Percentiles rank a stretch among this genome's conserved stretches.
phyloP scores from a whole-genome alignment of 2,113 vertebrate genomes.

The Hymenochirus boettgeri region DNA sequence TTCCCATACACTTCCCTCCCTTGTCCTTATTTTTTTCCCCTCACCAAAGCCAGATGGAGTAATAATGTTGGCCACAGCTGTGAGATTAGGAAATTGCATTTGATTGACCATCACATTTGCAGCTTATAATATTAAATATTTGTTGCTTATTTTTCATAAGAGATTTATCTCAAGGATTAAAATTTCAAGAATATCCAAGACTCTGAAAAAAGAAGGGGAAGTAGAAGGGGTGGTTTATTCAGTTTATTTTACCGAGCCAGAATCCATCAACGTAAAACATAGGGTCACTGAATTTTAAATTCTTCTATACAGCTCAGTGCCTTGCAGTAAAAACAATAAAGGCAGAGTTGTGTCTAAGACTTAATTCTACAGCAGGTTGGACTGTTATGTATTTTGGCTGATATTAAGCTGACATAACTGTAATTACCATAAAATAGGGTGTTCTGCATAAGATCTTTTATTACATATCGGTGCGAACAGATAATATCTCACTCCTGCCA shows the following conservation, averaged over 20 bases:
- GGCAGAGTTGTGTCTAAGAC: not conserved
- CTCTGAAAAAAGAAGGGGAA: not conserved
- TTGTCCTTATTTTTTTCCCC: too few species aligned
- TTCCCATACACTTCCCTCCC: too few species aligned
- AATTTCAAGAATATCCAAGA: conserved; percentile 12
- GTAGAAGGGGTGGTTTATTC: too few species aligned
- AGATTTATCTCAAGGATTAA: conserved; percentile 16
- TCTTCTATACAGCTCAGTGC: conserved; percentile 7
- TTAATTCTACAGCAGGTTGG: not conserved
- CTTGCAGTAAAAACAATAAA: not conserved
- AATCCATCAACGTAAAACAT: conserved; percentile 13
- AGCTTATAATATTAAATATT: not conserved
- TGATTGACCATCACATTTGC: not conserved
- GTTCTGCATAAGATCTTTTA: too few species aligned
- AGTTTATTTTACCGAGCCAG: conserved; percentile 4
- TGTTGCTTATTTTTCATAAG: conserved; percentile 1
- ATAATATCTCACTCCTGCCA: too few species aligned
- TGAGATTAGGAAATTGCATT: not conserved
- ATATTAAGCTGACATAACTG: too few species aligned
- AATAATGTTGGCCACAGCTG: not conserved
- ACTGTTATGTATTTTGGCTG: not conserved
- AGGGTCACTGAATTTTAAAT: conserved; percentile 17
- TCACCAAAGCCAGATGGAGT: too few species aligned
- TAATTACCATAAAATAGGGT: too few species aligned
- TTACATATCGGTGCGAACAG: too few species aligned